A percentile compares a stretch with the other conserved stretches of the same genome.
Conservation (phyloP, 2,888 invertebrate species). For the Diplazon laetatorius region DNA sequence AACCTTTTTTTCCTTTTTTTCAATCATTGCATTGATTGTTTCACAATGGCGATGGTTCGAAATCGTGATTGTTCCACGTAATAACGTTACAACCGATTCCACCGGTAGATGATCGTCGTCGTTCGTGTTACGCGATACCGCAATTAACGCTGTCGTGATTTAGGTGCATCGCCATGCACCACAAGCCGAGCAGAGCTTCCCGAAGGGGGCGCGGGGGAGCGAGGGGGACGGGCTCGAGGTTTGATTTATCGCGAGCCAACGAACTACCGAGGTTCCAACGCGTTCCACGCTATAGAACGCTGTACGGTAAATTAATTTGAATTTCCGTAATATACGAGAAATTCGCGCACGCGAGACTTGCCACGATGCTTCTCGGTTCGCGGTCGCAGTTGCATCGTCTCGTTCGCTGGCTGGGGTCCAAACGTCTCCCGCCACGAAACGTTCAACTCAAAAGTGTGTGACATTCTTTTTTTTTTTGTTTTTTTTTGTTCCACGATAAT, state of each 20-base stretch:
- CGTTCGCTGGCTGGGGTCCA: slow-evolving; percentile 34
- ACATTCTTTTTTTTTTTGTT: neutral
- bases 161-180: slow-evolving; percentile 68
- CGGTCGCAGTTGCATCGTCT: slow-evolving; percentile 24
- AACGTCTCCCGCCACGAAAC: neutral
- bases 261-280: slow-evolving; percentile 3
- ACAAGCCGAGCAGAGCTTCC: slow-evolving; percentile 71
- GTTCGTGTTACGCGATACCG: slow-evolving; percentile 70
- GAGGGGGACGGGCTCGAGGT: no score
- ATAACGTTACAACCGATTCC: slow-evolving; percentile 34
- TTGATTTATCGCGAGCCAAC: slow-evolving; percentile 72
- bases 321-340: slow-evolving; percentile 80
- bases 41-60: no score
- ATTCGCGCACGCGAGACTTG: slow-evolving; percentile 68
- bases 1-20: no score
- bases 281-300: slow-evolving; percentile 26
- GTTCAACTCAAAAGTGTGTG: neutral
- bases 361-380: slow-evolving; percentile 40
- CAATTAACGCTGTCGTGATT: slow-evolving; percentile 75
- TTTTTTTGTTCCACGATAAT: no score
- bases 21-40: no score
- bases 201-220: slow-evolving; percentile 52
- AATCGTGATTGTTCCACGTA: slow-evolving; percentile 3
- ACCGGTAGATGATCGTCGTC: slow-evolving; percentile 66
- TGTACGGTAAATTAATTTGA: slow-evolving; percentile 79